These are phyloP conservation scores for Caradrina clavipalpis DNA, from an alignment of 2,888 invertebrate species.

Conservation along the genomic window DNA sequence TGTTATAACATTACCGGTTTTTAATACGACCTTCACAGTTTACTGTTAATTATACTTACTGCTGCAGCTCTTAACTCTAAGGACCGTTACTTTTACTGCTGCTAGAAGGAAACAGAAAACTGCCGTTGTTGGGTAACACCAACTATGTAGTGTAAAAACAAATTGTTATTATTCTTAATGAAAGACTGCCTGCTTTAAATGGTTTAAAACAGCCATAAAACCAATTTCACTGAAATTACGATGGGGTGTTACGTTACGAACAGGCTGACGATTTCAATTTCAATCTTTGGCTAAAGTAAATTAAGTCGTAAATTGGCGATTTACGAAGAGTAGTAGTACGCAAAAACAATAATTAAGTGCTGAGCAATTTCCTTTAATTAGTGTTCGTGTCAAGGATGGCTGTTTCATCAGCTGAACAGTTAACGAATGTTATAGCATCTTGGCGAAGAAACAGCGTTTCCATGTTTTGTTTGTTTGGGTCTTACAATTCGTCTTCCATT, in stretches of 20 bases:
- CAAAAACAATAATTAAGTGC: conserved; percentile 60
- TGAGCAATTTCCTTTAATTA: conserved; percentile 63
- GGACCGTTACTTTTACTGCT: conserved; percentile 62
- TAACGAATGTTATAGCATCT: conserved; percentile 60
- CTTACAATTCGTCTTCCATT: conserved; percentile 75
- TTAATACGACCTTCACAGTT: conserved; percentile 76
- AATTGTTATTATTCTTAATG: conserved; percentile 42
- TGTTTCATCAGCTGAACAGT: conserved; percentile 60
- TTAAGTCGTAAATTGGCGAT: conserved; percentile 53
- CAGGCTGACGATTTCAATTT: too few relatives aligned
- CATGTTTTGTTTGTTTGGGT: conserved; percentile 71
- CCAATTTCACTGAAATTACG: conserved; percentile 22
- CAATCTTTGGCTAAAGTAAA: conserved; percentile 11
- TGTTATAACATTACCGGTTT: conserved; percentile 77
- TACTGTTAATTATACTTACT: conserved; percentile 61
- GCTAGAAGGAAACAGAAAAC: conserved; percentile 22
- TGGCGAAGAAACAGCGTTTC: conserved; percentile 70
- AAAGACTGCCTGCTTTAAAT: conserved; percentile 2
- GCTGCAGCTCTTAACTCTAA: conserved; percentile 64
- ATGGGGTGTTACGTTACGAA: background rate
- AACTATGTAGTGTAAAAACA: conserved; percentile 21
- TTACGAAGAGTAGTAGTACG: conserved; percentile 44
- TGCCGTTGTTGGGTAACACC: conserved; percentile 30
- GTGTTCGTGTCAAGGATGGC: conserved; percentile 66
- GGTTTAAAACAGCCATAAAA: conserved; percentile 13